Evolutionary conservation across 2,113 vertebrate genomes (phyloP).

Genomic region (Gobio gobio): DNA sequence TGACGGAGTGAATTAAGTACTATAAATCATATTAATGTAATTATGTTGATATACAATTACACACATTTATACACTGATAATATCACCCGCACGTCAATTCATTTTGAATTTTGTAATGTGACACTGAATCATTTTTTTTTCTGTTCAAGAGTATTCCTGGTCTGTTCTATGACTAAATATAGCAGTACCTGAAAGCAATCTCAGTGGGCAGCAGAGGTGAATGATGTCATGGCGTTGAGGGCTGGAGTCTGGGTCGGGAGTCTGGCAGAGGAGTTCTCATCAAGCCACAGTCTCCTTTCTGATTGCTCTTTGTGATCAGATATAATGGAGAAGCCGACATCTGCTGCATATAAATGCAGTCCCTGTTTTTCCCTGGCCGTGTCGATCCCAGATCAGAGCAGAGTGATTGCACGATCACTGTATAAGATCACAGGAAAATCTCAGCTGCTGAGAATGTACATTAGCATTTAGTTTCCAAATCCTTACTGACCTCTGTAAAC

Average conservation of each 20-base stretch:
- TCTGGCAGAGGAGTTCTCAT: constrained; percentile 44
- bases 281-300: constrained; percentile 39
- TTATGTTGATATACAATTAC: background rate
- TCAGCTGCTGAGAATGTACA: constrained; percentile 3
- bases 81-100: background rate
- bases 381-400: constrained; percentile 13
- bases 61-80: background rate
- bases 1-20: background rate
- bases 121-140: background rate
- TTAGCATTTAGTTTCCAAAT: constrained; percentile 33
- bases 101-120: background rate
- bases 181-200: constrained; percentile 28
- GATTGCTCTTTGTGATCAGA: constrained; percentile 53
- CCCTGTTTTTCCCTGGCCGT: background rate
- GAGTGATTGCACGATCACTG: constrained; percentile 20
- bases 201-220: constrained; percentile 7
- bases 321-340: constrained; percentile 41
- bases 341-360: constrained; percentile 37
- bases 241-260: constrained; percentile 15
- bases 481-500: background rate
- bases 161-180: constrained; percentile 8
- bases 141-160: background rate
- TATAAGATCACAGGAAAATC: constrained; percentile 15
- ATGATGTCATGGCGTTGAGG: constrained; percentile 45
- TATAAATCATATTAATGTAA: background rate